Percentiles rank a stretch among this genome's conserved stretches.
These are phyloP conservation scores for Cremastinae sp. DNA, from an alignment of 2,888 invertebrate species.

Conservation along the genomic window DNA sequence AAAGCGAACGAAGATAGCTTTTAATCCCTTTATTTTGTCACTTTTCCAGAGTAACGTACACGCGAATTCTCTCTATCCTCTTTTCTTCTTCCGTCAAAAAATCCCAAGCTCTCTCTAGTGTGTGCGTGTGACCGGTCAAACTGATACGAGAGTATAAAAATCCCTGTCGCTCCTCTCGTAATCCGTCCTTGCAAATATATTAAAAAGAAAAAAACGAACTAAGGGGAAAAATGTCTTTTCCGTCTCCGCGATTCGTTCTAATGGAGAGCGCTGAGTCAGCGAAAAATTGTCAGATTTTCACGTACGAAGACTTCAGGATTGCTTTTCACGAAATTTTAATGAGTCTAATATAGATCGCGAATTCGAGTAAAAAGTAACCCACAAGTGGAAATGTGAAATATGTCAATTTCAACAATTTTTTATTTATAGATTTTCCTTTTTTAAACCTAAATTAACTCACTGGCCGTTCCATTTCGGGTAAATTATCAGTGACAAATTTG, in stretches of 20 bases:
- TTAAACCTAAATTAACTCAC: too few relatives aligned
- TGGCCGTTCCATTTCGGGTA: too few relatives aligned
- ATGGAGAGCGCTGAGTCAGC: conserved; percentile 23
- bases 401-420: not conserved
- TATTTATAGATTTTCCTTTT: too few relatives aligned
- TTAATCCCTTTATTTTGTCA: conserved; percentile 50
- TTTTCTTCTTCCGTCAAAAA: not conserved
- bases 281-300: conserved; percentile 2
- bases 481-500: too few relatives aligned
- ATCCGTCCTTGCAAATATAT: conserved; percentile 22
- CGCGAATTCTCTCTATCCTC: conserved; percentile 5
- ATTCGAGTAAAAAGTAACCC: too few relatives aligned
- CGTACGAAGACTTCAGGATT: not conserved
- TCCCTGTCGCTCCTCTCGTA: conserved; percentile 36
- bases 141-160: conserved; percentile 48
- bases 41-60: conserved; percentile 26
- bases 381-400: too few relatives aligned
- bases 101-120: not conserved
- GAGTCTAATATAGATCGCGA: too few relatives aligned
- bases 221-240: conserved; percentile 2
- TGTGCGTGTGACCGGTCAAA: conserved; percentile 8
- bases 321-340: not conserved
- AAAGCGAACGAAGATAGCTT: conserved; percentile 38
- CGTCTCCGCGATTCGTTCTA: not conserved
- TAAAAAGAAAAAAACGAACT: not conserved